Evolutionary conservation across 2,888 invertebrate genomes (phyloP), one percentile per base, ranked within the genome.

Genomic region (Frankliniella fusca): DNA sequence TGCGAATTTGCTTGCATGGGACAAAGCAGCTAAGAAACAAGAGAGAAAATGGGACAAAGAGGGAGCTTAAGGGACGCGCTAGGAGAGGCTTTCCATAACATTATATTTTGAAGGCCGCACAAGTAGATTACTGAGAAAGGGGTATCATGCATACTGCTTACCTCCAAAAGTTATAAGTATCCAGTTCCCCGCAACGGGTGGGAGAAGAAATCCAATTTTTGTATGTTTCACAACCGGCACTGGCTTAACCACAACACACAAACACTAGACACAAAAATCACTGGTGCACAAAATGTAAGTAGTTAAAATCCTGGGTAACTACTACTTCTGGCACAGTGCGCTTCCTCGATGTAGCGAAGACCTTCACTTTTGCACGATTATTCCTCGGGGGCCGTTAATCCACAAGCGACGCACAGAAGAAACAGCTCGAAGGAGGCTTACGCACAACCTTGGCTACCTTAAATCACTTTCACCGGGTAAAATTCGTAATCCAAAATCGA

Each of bases 231-330:
- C n/a, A 70, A 7, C 70, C 70, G 70, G 70, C 23, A 23, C n/a
- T 10, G 23, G 70, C 23, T 70, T 10, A 70, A 7, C 23, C 70
- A 70, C n/a, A 7, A 70, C 11, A 23, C 70, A 70, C 70, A n/a
- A 65, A n/a, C 65, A 70, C 70, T 23, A 70, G 11, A 23, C 70
- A n/a, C n/a, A 23, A 70, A 23, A 38, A 38, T 38, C 70, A 70
- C 70, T 70, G 70, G 70, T 23, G 70, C 70, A 23, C 70, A 11
- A 23, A 70, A 23, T n/a, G 23, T 9, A 23, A 70, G 70, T 23
- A 70, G 70, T 70, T 70, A 70, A 23, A 23, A 70, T 70, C 70
- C 70, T 70, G 70, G 70, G 7, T 2, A 70, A 70, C 70, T 70
- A 70, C 70, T 70, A 15, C 18, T 70, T 70, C 11, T 23, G 23